Conservation (phyloP, 1,140 invertebrate species). For the Nymphalis io region DNA sequence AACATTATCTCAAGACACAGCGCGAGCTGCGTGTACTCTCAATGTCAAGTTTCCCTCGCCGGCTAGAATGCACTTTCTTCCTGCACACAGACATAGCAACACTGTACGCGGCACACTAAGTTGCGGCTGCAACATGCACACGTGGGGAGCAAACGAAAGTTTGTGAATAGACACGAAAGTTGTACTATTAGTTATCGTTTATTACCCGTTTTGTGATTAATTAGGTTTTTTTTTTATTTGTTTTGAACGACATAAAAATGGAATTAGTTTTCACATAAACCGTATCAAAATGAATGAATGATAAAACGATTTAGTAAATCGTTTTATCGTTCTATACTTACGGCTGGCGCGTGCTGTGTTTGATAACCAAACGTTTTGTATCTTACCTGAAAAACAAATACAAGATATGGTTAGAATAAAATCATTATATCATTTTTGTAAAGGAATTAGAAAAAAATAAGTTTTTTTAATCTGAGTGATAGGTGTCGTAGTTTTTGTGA, state of each 20-base stretch:
- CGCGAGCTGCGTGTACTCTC: constrained; percentile 28
- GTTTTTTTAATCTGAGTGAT: no score
- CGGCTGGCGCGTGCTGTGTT: no score
- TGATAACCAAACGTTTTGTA: no score
- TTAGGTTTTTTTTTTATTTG: constrained; percentile 15
- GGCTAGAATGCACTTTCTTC: constrained; percentile 76
- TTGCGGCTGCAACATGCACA: constrained; percentile 25
- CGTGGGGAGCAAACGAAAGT: constrained; percentile 46
- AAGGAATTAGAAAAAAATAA: no score
- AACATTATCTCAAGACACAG: constrained; percentile 44
- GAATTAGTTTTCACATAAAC: no score
- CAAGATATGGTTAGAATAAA: no score
- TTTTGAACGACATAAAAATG: not conserved
- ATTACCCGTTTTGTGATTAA: constrained; percentile 22
- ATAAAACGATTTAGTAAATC: no score
- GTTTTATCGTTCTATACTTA: no score
- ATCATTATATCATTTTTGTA: no score
- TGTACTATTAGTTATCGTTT: constrained; percentile 26
- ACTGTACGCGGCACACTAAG: not conserved
- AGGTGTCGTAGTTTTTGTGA: not conserved
- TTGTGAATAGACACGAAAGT: constrained; percentile 48
- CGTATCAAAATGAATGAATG: no score
- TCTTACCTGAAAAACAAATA: no score
- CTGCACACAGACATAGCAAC: constrained; percentile 45
- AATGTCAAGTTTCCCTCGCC: constrained; percentile 72